phyloP scores from a whole-genome alignment of 2,888 invertebrate genomes.

The Tachina lurida region DNA sequence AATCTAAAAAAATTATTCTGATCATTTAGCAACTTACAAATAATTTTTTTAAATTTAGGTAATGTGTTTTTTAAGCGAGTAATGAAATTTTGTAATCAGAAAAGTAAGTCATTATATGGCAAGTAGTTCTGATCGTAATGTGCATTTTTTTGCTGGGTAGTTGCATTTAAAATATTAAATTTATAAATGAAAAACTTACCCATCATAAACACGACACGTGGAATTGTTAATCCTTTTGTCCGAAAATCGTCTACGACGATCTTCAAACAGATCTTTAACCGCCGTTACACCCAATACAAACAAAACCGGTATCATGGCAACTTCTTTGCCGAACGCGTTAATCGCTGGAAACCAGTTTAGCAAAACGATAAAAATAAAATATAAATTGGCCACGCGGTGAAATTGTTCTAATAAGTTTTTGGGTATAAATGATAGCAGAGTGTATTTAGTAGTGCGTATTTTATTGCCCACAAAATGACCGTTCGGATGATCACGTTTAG shows the following conservation, averaged over 20 bases:
- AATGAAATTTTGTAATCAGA: too few relatives aligned
- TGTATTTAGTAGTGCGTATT: conserved; percentile 97
- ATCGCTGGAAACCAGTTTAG: conserved; percentile 98
- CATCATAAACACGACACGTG: conserved; percentile 94
- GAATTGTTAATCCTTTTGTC: conserved; percentile 97
- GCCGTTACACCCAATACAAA: conserved; percentile 97
- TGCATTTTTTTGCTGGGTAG: too few relatives aligned
- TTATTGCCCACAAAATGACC: conserved; percentile 92
- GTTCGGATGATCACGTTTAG: conserved; percentile 92
- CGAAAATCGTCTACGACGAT: conserved; percentile 92
- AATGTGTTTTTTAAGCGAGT: too few relatives aligned
- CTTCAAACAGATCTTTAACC: conserved; percentile 97
- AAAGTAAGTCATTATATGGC: too few relatives aligned
- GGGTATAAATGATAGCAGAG: conserved; percentile 95
- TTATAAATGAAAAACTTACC: conserved; percentile 85
- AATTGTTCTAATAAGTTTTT: conserved; percentile 98
- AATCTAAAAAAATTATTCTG: too few relatives aligned
- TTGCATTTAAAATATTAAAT: neutral
- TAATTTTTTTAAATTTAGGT: too few relatives aligned
- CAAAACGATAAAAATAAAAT: conserved; percentile 97
- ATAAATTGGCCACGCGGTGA: conserved; percentile 98
- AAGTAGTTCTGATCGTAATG: too few relatives aligned
- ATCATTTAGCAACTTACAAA: too few relatives aligned
- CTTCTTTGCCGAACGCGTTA: conserved; percentile 97
- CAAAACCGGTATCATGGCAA: conserved; percentile 96